phyloP scores from a whole-genome alignment of 2,888 invertebrate species.

The Eristalis pertinax region DNA sequence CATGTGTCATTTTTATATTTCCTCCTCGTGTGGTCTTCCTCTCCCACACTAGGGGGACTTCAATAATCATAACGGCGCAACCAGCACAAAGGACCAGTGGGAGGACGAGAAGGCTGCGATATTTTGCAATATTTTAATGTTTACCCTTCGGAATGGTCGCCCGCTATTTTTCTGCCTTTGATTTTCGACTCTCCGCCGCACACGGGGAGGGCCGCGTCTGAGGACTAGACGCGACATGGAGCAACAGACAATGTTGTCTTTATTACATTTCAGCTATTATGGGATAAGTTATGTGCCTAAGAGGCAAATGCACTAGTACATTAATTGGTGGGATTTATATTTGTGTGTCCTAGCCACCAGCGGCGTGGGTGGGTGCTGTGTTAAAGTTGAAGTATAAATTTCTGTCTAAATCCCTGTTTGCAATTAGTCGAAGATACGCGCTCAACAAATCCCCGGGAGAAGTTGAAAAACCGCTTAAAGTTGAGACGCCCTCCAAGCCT shows the following conservation, averaged over 20 bases:
- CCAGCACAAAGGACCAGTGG: conserved; percentile 6
- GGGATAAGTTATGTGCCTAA: conserved; percentile 68
- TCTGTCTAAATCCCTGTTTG: conserved; percentile 40
- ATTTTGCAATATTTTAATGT: conserved; percentile 64
- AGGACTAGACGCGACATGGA: conserved; percentile 34
- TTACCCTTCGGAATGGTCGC: conserved; percentile 41
- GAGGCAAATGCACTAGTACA: conserved; percentile 56
- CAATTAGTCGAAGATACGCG: conserved; percentile 10
- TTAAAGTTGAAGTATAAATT: conserved; percentile 50
- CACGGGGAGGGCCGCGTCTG: neutral
- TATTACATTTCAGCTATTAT: conserved; percentile 68
- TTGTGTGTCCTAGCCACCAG: conserved; percentile 44
- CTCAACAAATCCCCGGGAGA: conserved; percentile 6
- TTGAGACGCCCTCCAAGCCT: neutral
- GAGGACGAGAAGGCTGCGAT: conserved; percentile 6
- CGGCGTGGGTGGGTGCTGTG: neutral
- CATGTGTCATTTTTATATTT: conserved; percentile 71
- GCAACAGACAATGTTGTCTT: conserved; percentile 72
- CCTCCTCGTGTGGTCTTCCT: conserved; percentile 23
- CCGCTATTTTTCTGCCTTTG: conserved; percentile 64
- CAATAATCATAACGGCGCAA: conserved; percentile 66
- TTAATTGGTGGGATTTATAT: conserved; percentile 69
- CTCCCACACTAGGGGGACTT: conserved; percentile 2
- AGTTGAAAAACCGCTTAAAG: conserved; percentile 51
- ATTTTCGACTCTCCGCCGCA: conserved; percentile 26